phyloP scores from a whole-genome alignment of 2,888 invertebrate species.

The Pterobdella sp. region DNA sequence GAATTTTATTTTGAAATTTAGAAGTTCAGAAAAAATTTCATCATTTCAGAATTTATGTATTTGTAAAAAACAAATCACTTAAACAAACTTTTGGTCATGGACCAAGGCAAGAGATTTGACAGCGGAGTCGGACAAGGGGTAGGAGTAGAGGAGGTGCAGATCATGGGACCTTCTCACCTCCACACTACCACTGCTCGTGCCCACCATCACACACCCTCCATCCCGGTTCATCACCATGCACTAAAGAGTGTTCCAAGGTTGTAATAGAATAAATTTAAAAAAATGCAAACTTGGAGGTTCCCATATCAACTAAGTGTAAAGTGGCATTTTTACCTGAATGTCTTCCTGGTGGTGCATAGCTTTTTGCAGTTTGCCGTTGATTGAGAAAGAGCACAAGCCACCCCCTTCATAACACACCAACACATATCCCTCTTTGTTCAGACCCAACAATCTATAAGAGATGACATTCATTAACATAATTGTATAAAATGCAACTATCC shows the following conservation, averaged over 20 bases:
- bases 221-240: constrained; percentile 79
- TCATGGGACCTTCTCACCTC: constrained; percentile 98
- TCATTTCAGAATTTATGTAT: too few relatives aligned
- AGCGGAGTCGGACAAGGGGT: constrained; percentile 88
- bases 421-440: constrained; percentile 91
- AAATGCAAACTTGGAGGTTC: neutral
- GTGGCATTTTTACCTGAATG: constrained; percentile 69
- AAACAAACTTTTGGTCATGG: constrained; percentile 89
- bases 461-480: too few relatives aligned
- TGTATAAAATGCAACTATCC: too few relatives aligned
- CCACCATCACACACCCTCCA: constrained; percentile 96
- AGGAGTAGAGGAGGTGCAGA: constrained; percentile 89
- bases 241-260: too few relatives aligned
- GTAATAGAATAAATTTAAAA: too few relatives aligned
- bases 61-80: too few relatives aligned
- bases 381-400: constrained; percentile 83
- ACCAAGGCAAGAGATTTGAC: constrained; percentile 87
- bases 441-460: constrained; percentile 70
- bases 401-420: constrained; percentile 85
- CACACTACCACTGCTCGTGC: constrained; percentile 90
- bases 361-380: constrained; percentile 80
- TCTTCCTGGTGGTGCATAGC: constrained; percentile 87
- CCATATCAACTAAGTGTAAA: neutral
- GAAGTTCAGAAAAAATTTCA: too few relatives aligned
- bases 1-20: neutral